Evolutionary conservation across 2,888 invertebrate genomes (phyloP), one percentile per base, ranked within the genome.

Genomic region (Linyphia triangularis): DNA sequence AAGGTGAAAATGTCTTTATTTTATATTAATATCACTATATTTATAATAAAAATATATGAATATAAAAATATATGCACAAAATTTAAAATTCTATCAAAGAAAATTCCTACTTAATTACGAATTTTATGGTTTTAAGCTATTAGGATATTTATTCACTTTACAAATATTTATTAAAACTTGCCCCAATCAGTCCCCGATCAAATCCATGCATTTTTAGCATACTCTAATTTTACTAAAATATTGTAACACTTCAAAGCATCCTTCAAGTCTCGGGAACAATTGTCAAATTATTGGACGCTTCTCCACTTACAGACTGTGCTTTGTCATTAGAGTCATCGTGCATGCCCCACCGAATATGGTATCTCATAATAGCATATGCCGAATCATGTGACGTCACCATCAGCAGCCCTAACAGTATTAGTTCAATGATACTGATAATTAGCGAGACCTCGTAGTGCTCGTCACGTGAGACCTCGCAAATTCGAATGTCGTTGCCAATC

Each of bases 371-470:
- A 26, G 51, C 72, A 72, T 72, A 51, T 51, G 72, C 51, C 28
- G n/a, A 43, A 51, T 19, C 28, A 22, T 37, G 37, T 75, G 75
- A 75, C 59, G 75, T 75, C 75, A 75, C 57, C 19, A 10, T 5
- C 26, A 72, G 16, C 26, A 7, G 51, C 37, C n/a, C 61, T 75
- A 61, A 75, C 75, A 59, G 75, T 59, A 61, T 75, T 75, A 59
- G 59, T 22, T 59, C 59, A 59, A 75, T 75, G 75, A 75, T 33
- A 75, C 59, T 59, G 22, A 57, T 33, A 75, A 75, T 75, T 75
- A 75, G 59, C 59, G 75, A 30, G 3, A 19, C 19, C 22, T 9
- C 57, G 61, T 75, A 33, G 59, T 61, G 16, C 16, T 22, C 2
- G 51, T 72, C 72, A 51, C 72, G 72, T 51, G 28, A 28, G n/a